These are phyloP conservation scores for Caenorhabditis sp. DNA, from an alignment of 2,888 invertebrate species.

Conservation along the genomic window DNA sequence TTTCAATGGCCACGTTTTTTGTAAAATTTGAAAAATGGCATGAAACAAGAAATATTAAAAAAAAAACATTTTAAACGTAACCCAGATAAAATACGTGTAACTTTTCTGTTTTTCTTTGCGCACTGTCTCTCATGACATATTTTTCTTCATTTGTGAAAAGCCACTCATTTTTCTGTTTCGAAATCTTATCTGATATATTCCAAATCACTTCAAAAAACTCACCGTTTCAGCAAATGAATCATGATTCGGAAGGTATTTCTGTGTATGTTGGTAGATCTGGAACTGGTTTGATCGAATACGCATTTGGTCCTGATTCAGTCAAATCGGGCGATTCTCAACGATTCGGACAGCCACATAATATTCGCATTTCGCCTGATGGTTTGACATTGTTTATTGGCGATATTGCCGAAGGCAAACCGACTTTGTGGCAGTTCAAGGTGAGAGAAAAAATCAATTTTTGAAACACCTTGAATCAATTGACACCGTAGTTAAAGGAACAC, in stretches of 20 bases:
- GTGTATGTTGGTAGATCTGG: constrained; percentile 48
- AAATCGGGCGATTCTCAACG: constrained; percentile 14
- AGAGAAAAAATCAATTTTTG: background rate
- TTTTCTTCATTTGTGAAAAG: too few relatives aligned
- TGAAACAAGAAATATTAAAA: too few relatives aligned
- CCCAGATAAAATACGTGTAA: too few relatives aligned
- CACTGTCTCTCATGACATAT: too few relatives aligned
- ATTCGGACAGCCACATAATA: constrained; percentile 82
- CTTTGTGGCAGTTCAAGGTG: constrained; percentile 67
- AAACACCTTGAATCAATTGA: background rate
- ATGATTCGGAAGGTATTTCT: constrained; percentile 33
- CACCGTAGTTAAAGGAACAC: background rate
- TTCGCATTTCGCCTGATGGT: constrained; percentile 78
- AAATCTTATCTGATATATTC: background rate
- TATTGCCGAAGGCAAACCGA: constrained; percentile 76
- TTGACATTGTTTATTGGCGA: constrained; percentile 82
- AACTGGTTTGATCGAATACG: constrained; percentile 52
- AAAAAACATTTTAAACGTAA: too few relatives aligned
- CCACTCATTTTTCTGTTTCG: too few relatives aligned
- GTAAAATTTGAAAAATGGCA: too few relatives aligned
- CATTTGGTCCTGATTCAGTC: constrained; percentile 40
- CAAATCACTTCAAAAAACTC: background rate
- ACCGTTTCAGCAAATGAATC: background rate
- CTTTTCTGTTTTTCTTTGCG: too few relatives aligned
- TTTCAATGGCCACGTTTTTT: too few relatives aligned